Conservation (phyloP, 2,888 invertebrate species). For the Euclidia mi region DNA sequence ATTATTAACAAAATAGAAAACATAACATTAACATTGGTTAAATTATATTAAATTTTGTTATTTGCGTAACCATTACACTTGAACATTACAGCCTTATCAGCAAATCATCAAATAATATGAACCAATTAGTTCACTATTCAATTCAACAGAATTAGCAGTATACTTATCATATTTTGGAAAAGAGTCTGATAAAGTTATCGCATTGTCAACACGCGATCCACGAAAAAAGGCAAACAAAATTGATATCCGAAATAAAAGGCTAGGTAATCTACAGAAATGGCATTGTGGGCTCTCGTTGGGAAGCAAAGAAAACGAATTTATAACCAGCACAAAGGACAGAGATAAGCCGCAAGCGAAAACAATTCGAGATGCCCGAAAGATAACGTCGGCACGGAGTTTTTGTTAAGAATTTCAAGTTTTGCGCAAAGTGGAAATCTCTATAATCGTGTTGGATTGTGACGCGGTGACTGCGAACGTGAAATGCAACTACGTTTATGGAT, state of each 20-base stretch:
- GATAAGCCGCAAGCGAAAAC: constrained; percentile 71
- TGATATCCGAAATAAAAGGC: constrained; percentile 57
- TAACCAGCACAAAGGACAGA: constrained; percentile 63
- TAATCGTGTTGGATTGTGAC: constrained; percentile 62
- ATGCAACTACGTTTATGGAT: constrained; percentile 57
- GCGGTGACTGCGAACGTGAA: constrained; percentile 48
- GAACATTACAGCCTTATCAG: neutral
- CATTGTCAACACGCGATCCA: constrained; percentile 48
- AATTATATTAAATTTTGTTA: neutral
- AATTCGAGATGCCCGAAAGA: constrained; percentile 65
- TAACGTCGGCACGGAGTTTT: constrained; percentile 58
- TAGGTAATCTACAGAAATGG: constrained; percentile 58
- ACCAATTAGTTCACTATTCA: constrained; percentile 31
- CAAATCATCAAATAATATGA: constrained; percentile 7
- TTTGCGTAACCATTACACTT: constrained; percentile 1
- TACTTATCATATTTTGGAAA: constrained; percentile 40
- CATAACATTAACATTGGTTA: no score
- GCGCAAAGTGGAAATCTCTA: constrained; percentile 57
- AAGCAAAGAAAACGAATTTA: constrained; percentile 68
- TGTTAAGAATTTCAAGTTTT: constrained; percentile 58
- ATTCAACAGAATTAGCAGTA: constrained; percentile 41
- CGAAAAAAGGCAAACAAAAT: constrained; percentile 52
- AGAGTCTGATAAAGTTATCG: constrained; percentile 42
- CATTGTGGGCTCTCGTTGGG: constrained; percentile 52
- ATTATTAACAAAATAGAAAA: no score